Conservation (phyloP, 1,140 invertebrate species). For the Eriosoma lanigerum region DNA sequence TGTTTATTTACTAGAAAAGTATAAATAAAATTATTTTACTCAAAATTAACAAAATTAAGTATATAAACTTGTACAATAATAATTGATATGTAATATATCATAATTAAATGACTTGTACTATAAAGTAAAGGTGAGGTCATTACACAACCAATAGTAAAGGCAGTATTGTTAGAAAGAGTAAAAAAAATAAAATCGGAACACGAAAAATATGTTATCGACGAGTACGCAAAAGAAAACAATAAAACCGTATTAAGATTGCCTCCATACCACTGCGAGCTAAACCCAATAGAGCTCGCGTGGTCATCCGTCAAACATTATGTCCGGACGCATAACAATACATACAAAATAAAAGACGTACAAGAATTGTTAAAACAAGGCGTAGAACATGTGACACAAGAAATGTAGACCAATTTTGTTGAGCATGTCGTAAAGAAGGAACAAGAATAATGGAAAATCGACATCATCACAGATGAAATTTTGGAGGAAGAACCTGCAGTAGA, state of each 20-base stretch:
- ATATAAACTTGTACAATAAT: neutral
- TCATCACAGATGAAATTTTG: neutral
- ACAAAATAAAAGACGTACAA: neutral
- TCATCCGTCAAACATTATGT: too few relatives aligned
- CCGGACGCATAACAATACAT: too few relatives aligned
- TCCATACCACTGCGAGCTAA: too few relatives aligned
- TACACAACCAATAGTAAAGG: too few relatives aligned
- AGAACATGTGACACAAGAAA: too few relatives aligned
- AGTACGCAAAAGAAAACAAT: too few relatives aligned
- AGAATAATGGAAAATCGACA: neutral
- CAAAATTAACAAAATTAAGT: slow-evolving; percentile 6
- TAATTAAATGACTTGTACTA: too few relatives aligned
- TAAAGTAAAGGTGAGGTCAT: too few relatives aligned
- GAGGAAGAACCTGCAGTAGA: neutral
- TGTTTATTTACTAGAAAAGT: neutral
- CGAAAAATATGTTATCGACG: too few relatives aligned
- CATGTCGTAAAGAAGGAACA: neutral
- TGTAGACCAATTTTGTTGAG: neutral
- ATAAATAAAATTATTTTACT: neutral
- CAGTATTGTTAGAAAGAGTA: neutral
- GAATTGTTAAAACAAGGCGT: neutral
- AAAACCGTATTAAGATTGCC: too few relatives aligned
- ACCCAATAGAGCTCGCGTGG: too few relatives aligned
- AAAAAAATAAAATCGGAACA: neutral
- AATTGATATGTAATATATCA: neutral